phyloP scores from a whole-genome alignment of 2,797 vertebrate genomes.

The Brachyalestes nurse region DNA sequence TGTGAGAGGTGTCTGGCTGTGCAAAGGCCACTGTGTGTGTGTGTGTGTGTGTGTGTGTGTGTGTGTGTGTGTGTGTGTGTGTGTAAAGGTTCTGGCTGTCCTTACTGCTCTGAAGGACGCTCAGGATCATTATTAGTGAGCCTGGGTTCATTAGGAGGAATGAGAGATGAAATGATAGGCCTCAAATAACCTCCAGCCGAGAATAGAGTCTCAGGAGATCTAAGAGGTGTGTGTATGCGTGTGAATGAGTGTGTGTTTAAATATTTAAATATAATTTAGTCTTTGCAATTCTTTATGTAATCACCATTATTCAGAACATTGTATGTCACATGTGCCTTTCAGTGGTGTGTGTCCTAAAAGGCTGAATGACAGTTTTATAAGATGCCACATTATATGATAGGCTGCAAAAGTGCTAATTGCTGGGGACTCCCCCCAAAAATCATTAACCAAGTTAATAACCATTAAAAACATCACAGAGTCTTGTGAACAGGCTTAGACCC shows the following conservation, averaged over 20 bases:
- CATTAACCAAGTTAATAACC: conserved; percentile 70
- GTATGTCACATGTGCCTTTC: background rate
- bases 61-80: conserved; percentile 18
- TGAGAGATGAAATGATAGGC: conserved; percentile 60
- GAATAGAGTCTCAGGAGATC: conserved; percentile 42
- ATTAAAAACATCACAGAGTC: conserved; percentile 65
- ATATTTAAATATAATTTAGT: conserved; percentile 4
- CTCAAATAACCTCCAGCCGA: conserved; percentile 54
- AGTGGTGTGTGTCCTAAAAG: background rate
- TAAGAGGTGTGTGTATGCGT: conserved; percentile 27
- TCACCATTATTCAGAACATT: background rate
- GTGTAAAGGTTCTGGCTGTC: conserved; percentile 48
- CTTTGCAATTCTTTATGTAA: background rate
- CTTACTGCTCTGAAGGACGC: conserved; percentile 60
- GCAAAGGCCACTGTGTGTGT: conserved; percentile 19
- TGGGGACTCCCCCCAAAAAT: conserved; percentile 64
- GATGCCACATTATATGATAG: background rate
- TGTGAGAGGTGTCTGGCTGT: conserved; percentile 31
- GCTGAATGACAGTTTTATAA: background rate
- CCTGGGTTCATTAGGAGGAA: conserved; percentile 61
- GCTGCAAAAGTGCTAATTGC: conserved; percentile 57
- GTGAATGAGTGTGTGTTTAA: conserved; percentile 16
- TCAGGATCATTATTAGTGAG: conserved; percentile 60
- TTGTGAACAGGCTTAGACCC: conserved; percentile 65
- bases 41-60: conserved; percentile 16